Percentiles rank a stretch among this genome's conserved stretches.
These are phyloP conservation scores for Eonycteris spelaea DNA, from an alignment of 2,113 vertebrate genomes.

Conservation along the genomic window DNA sequence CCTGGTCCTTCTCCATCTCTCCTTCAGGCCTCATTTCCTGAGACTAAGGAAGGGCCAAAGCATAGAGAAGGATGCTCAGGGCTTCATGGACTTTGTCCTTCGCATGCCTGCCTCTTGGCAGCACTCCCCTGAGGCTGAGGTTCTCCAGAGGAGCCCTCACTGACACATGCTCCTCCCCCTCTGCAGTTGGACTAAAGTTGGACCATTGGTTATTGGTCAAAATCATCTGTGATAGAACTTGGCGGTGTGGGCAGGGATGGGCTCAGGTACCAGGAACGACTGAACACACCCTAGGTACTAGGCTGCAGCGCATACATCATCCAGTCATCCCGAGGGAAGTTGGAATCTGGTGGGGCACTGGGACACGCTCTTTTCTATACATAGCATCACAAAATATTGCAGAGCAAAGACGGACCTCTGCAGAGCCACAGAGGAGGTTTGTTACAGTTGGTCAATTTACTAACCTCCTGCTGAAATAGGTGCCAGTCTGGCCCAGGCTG, in stretches of 20 bases:
- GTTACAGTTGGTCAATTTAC: constrained; percentile 5
- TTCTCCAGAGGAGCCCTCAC: too few relatives aligned
- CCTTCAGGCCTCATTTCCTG: too few relatives aligned
- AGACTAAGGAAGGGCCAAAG: too few relatives aligned
- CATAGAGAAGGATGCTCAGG: too few relatives aligned
- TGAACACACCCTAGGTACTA: rapidly evolving
- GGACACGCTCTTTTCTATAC: neutral
- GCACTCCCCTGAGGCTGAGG: too few relatives aligned
- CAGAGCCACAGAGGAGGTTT: neutral
- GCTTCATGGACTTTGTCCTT: too few relatives aligned
- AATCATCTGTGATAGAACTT: too few relatives aligned
- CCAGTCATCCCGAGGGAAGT: neutral
- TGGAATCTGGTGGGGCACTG: neutral
- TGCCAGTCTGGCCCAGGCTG: constrained; percentile 21
- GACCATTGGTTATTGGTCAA: too few relatives aligned
- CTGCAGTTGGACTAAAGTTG: too few relatives aligned
- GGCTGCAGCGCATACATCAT: neutral
- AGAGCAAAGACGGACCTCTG: neutral
- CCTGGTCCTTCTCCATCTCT: neutral
- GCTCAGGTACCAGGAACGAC: neutral
- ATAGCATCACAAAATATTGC: neutral
- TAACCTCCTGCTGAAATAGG: constrained; percentile 34
- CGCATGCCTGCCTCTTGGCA: too few relatives aligned
- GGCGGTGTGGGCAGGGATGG: neutral
- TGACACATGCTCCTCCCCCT: too few relatives aligned